phyloP scores from a whole-genome alignment of 2,113 vertebrate genomes.

The Seriola dumerili region DNA sequence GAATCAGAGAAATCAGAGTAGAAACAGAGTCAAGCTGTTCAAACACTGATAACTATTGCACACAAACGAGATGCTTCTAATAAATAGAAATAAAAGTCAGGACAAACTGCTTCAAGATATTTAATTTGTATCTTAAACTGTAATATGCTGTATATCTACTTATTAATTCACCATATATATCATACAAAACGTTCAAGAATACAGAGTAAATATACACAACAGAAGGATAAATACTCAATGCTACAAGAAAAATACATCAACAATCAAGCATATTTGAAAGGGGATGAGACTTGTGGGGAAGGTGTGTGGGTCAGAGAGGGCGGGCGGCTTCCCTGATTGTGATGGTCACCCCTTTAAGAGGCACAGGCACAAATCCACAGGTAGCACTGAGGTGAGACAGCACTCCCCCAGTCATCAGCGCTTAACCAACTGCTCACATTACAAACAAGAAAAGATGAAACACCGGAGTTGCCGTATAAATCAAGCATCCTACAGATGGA shows the following conservation, averaged over 20 bases:
- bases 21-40: neutral
- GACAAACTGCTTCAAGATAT: conserved; percentile 60
- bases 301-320: conserved; percentile 40
- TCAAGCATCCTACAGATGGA: neutral
- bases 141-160: conserved; percentile 50
- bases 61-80: too few species aligned
- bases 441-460: neutral
- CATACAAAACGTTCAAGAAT: conserved; percentile 78
- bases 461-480: neutral
- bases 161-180: conserved; percentile 50
- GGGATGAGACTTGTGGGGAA: conserved; percentile 6
- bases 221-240: conserved; percentile 42
- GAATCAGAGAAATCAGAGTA: neutral
- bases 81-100: neutral
- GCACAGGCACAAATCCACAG: conserved; percentile 74
- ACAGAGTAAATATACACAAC: conserved; percentile 54
- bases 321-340: conserved; percentile 58
- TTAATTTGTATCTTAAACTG: conserved; percentile 69
- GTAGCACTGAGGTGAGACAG: conserved; percentile 46
- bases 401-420: conserved; percentile 16
- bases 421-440: neutral
- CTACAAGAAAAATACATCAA: conserved; percentile 52
- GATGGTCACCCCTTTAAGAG: conserved; percentile 45
- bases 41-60: neutral
- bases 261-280: conserved; percentile 25